Evolutionary conservation across 2,888 invertebrate genomes (phyloP).

Genomic region (Hoplodrina blanda): DNA sequence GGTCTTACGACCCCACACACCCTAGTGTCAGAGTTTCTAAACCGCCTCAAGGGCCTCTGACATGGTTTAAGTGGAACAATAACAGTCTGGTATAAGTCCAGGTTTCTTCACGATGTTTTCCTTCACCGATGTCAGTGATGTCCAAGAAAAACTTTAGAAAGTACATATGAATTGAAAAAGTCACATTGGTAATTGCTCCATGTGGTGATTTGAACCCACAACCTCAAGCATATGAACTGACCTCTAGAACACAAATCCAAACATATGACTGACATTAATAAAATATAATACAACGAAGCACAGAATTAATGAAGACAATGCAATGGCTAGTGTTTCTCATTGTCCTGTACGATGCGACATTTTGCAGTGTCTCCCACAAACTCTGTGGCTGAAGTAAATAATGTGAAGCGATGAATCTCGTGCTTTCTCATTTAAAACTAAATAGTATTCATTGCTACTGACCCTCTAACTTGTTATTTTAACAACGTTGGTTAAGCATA

Average conservation of each 20-base stretch:
- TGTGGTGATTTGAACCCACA: too few relatives aligned
- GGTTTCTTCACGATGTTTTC: too few relatives aligned
- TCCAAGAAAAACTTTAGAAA: too few relatives aligned
- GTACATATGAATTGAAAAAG: too few relatives aligned
- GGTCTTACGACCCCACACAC: too few relatives aligned
- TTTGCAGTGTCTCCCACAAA: conserved; percentile 35
- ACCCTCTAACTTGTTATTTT: conserved; percentile 17
- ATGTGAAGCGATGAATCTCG: conserved; percentile 49
- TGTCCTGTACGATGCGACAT: conserved; percentile 27
- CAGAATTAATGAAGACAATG: conserved; percentile 20
- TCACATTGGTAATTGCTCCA: too few relatives aligned
- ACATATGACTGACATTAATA: background rate
- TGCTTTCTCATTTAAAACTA: conserved; percentile 43
- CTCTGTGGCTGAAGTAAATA: conserved; percentile 42
- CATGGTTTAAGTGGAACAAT: too few relatives aligned
- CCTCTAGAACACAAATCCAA: background rate
- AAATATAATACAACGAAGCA: conserved; percentile 9
- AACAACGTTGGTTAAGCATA: background rate
- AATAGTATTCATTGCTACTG: conserved; percentile 45
- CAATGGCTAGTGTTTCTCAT: conserved; percentile 7
- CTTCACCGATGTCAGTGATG: too few relatives aligned
- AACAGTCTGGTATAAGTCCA: too few relatives aligned
- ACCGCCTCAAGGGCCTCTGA: too few relatives aligned
- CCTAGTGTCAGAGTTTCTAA: too few relatives aligned
- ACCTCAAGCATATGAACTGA: too few relatives aligned